phyloP scores from a whole-genome alignment of 2,797 vertebrate genomes.

The Lepilemur ruficaudatus region DNA sequence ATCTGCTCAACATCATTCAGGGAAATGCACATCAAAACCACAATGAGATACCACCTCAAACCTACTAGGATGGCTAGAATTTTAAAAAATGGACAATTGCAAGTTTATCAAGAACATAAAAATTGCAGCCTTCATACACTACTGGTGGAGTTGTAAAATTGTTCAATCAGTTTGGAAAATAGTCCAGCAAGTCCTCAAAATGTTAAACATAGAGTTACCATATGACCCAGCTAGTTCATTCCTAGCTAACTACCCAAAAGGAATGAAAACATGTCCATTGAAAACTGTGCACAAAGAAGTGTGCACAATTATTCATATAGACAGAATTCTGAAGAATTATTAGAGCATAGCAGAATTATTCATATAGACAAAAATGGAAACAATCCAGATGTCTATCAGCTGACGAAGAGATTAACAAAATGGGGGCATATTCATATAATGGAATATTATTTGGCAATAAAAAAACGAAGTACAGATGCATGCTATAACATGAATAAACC shows the following conservation, averaged over 20 bases:
- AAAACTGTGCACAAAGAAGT: not conserved
- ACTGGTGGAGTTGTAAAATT: not conserved
- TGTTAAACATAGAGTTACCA: not conserved
- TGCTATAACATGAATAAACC: not conserved
- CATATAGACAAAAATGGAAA: not conserved
- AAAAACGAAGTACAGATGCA: not conserved
- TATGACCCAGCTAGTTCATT: not conserved
- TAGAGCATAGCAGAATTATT: not conserved
- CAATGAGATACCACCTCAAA: not conserved
- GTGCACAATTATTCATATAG: not conserved
- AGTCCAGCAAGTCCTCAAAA: not conserved
- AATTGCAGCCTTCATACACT: not conserved
- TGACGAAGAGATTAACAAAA: not conserved
- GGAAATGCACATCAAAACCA: not conserved
- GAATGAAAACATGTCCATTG: not conserved
- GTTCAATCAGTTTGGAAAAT: not conserved
- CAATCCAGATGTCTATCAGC: not conserved
- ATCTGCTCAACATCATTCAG: not conserved
- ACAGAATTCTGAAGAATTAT: not conserved
- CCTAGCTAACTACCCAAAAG: not conserved
- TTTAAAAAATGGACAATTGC: not conserved
- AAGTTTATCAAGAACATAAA: not conserved
- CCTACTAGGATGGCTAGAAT: not conserved
- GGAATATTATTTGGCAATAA: not conserved
- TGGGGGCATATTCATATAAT: not conserved